A percentile compares a stretch with the other conserved stretches of the same genome.
These are phyloP conservation scores for Pseudocheirus occidentalis DNA, from an alignment of 2,797 vertebrate species.

Conservation along the genomic window DNA sequence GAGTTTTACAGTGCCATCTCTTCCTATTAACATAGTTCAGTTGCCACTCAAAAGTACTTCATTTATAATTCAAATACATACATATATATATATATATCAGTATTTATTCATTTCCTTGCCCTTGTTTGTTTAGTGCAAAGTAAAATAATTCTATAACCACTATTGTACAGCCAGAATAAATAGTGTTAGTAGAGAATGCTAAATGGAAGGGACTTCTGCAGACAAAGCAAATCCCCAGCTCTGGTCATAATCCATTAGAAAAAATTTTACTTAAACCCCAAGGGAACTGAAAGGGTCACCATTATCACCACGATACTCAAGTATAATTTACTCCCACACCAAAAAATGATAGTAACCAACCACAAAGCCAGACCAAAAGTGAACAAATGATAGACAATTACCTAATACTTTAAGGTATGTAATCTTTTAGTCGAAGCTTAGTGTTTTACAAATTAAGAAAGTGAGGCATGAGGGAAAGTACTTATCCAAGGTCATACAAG, in stretches of 20 bases:
- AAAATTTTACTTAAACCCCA: neutral
- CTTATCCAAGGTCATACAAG: neutral
- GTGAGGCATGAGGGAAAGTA: neutral
- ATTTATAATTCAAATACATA: slow-evolving; percentile 73
- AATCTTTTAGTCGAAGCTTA: neutral
- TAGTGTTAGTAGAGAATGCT: slow-evolving; percentile 26
- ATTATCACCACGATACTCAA: neutral
- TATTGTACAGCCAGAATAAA: slow-evolving; percentile 45
- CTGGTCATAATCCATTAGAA: neutral
- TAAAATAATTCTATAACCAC: slow-evolving; percentile 39
- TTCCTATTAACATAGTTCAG: slow-evolving; percentile 59
- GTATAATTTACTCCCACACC: neutral
- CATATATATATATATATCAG: too few species aligned
- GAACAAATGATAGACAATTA: neutral
- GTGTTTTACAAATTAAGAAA: neutral
- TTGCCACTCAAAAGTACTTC: slow-evolving; percentile 58
- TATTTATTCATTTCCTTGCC: slow-evolving; percentile 59
- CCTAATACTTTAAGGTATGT: neutral
- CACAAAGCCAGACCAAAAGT: neutral
- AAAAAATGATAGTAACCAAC: neutral
- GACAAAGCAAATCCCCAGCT: neutral
- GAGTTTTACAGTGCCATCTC: slow-evolving; percentile 51
- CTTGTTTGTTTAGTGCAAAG: slow-evolving; percentile 53
- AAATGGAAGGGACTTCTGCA: neutral
- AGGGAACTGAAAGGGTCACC: neutral